phyloP scores from a whole-genome alignment of 1,140 invertebrate species.

The Solen grandis region DNA sequence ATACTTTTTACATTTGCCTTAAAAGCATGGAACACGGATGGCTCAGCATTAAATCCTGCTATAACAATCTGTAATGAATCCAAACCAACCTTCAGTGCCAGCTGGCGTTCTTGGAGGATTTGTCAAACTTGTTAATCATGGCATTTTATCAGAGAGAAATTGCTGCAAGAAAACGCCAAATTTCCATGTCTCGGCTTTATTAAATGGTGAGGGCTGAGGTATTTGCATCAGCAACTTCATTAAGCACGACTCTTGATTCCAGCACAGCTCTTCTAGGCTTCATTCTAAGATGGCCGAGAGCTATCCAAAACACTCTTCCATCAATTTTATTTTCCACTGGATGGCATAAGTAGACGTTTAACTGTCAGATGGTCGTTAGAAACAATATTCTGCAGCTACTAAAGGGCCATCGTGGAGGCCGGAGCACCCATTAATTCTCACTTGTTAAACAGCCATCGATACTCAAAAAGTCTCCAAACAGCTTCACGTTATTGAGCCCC shows the following conservation, averaged over 20 bases:
- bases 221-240: constrained; percentile 46
- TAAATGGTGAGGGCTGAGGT: constrained; percentile 47
- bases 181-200: constrained; percentile 30
- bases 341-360: constrained; percentile 40
- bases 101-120: constrained; percentile 26
- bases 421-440: constrained; percentile 29
- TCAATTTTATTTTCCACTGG: constrained; percentile 35
- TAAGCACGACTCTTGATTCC: constrained; percentile 37
- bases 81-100: constrained; percentile 52
- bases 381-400: not conserved
- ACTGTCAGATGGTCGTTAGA: constrained; percentile 21
- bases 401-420: not conserved
- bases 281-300: constrained; percentile 50
- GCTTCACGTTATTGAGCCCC: constrained; percentile 6
- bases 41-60: too few relatives aligned
- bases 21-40: too few relatives aligned
- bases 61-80: too few relatives aligned
- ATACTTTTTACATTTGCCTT: too few relatives aligned
- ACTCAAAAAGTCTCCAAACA: constrained; percentile 5
- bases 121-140: constrained; percentile 51
- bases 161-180: constrained; percentile 25
- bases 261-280: constrained; percentile 29
- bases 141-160: constrained; percentile 44
- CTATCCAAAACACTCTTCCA: constrained; percentile 18
- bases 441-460: constrained; percentile 35